Base-by-base conservation (phyloP, 2,113 vertebrate genomes). In the Centrocercus urophasianus region DNA sequence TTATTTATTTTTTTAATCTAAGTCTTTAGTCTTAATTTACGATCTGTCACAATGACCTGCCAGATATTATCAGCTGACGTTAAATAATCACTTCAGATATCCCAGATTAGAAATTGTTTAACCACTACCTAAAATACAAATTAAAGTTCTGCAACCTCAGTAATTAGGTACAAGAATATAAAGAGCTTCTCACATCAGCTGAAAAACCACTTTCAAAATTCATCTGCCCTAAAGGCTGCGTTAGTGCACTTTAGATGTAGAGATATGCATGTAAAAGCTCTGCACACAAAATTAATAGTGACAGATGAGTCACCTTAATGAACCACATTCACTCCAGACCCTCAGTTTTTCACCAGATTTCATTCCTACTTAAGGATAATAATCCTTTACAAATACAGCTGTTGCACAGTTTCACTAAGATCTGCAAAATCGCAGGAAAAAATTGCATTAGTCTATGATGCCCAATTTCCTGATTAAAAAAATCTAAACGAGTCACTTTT, bases 241-340 rank as follows among this genome's bases (percentile, higher is more conserved):
- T 71, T 27, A 27, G 6, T 25, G 7, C 8, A 32, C 64, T 88
- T 63, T 32, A 45, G 22, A 90, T 25, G 34, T 7, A 38, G 36
- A 90, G 81, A 30, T 5, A 48, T 7, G 38, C 7, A n/a, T 13
- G 13, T 4, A 75, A 81, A 86, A 65, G 3, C 2, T 57, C 32
- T 40, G 13, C 24, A 6, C 5, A n/a, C 11, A 56, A 42, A 77
- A 66, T 4, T 2, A 88, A 67, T 43, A 5, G 42, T 48, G 28
- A 54, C 30, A 11, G 9, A 93, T 65, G 5, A 80, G 4, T 73
- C 12, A 42, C 3, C 4, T 56, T 45, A n/a, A 81, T 45, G 70
- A 21, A 59, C 0, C 10, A 75, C 8, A 34, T 12, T 56, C 4
- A 48, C 16, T 83, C 14, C 16, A 59, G 10, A 74, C 1, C 3